These are phyloP conservation scores for Anoplophora glabripennis DNA, from an alignment of 1,140 invertebrate species.

Conservation along the genomic window DNA sequence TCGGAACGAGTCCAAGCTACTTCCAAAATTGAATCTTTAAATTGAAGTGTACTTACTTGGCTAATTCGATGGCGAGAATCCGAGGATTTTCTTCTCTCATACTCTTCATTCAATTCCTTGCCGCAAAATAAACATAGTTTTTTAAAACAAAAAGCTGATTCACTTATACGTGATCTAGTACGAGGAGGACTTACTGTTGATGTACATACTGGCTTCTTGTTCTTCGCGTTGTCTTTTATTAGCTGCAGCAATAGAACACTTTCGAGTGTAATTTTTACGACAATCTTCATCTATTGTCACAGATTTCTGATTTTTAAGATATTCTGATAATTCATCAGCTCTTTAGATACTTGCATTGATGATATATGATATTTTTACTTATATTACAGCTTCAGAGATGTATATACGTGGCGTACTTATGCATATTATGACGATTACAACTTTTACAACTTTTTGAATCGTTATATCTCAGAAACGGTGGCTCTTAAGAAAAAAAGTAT, in stretches of 20 bases:
- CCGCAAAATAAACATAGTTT: constrained; percentile 2
- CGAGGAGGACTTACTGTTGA: background rate
- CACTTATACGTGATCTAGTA: too few species aligned
- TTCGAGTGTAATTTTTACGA: constrained; percentile 26
- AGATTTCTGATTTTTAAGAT: constrained; percentile 16
- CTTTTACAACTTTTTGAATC: too few species aligned
- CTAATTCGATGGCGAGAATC: background rate
- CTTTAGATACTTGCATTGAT: constrained; percentile 14
- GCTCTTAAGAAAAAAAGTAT: too few species aligned
- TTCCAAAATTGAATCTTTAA: constrained; percentile 23
- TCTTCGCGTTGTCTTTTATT: constrained; percentile 26
- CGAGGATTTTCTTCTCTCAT: background rate
- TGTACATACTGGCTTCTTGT: constrained; percentile 24
- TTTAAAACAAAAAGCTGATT: background rate
- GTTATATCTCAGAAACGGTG: too few species aligned
- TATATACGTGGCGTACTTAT: too few species aligned
- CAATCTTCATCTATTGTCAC: constrained; percentile 17
- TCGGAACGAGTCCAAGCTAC: constrained; percentile 16
- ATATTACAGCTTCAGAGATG: too few species aligned
- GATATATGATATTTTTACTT: too few species aligned
- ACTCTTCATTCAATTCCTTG: background rate
- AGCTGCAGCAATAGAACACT: constrained; percentile 29
- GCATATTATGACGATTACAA: too few species aligned
- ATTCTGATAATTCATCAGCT: constrained; percentile 9
- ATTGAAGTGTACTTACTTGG: background rate